Evolutionary conservation across 2,888 invertebrate genomes (phyloP).

Genomic region (Lordiphosa fenestrarum): DNA sequence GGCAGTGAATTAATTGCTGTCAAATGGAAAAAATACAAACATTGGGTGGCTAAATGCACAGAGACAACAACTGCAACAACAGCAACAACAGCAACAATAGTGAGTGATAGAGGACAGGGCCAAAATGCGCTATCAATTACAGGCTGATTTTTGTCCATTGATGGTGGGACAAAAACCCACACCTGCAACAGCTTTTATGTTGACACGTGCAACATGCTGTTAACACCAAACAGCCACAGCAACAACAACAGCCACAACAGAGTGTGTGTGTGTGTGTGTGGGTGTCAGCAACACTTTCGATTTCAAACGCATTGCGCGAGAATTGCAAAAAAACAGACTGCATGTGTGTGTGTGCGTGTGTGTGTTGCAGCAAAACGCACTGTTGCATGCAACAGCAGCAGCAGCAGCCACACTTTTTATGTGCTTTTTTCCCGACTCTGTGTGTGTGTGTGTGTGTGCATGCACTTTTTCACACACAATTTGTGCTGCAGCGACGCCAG

Average conservation of each 20-base stretch:
- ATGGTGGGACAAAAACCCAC: conserved; percentile 14
- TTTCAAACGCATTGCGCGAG: conserved; percentile 71
- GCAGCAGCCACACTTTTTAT: conserved; percentile 61
- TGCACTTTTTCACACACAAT: conserved; percentile 71
- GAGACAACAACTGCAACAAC: conserved; percentile 25
- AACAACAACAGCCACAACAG: conserved; percentile 23
- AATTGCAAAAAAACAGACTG: conserved; percentile 46
- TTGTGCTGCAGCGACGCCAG: conserved; percentile 44
- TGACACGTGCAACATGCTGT: conserved; percentile 75
- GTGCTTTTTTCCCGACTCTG: conserved; percentile 37
- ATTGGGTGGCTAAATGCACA: conserved; percentile 38
- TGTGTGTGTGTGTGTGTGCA: conserved; percentile 31
- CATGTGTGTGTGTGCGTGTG: conserved; percentile 18
- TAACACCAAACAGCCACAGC: conserved; percentile 51
- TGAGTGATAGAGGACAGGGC: conserved; percentile 62
- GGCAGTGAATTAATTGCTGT: conserved; percentile 58
- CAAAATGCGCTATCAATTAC: conserved; percentile 68
- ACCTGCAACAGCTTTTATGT: conserved; percentile 39
- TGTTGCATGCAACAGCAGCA: conserved; percentile 59
- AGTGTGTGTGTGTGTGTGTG: conserved; percentile 29
- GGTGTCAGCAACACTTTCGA: conserved; percentile 69
- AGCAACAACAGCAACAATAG: conserved; percentile 25
- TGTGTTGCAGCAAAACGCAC: conserved; percentile 64
- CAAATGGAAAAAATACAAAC: conserved; percentile 53
- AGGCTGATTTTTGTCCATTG: conserved; percentile 65